Base-by-base conservation (phyloP, 2,888 invertebrate genomes). In the Pandemis heparana region DNA sequence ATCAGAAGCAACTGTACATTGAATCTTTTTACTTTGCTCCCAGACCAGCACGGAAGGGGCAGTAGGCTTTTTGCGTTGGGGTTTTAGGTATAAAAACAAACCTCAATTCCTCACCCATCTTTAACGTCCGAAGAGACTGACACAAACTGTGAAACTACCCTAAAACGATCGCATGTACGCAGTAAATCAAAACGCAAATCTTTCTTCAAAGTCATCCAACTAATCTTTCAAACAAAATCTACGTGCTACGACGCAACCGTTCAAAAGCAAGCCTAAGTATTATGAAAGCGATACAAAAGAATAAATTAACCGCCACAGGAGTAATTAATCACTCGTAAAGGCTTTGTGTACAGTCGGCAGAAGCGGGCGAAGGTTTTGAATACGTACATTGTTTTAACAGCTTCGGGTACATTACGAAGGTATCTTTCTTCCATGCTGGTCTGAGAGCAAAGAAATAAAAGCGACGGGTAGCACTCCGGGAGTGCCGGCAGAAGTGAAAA, bases 241-340 rank as follows among this genome's bases (percentile, higher is more conserved):
- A 48, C 12, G 18, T 0, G 5, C 38, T 18, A 23, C 46, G 48
- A 59, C 59, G 16, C 48, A 64, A 69, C 68, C 48, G 68, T 63
- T 56, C 56, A 38, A 23, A 38, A 32, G 41, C 67, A 63, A 32
- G 59, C 48, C 48, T 38, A 53, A 64, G 63, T 46, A 46, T 69
- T 61, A 59, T 9, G 63, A 67, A 70, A 59, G 32, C 48, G 62
- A 41, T 59, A 77, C 79, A 80, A 80, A 79, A 71, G 80, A 76
- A 77, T 78, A 77, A 78, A 79, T 80, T 79, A 79, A 76, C 76
- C 69, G 66, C 10, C 43, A 16, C 43, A 41, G 14, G 12, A 59
- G 74, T 70, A 74, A 79, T 79, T 79, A 79, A 79, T 79, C 79
- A 79, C 78, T 73, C 62, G 60, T 76, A 75, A 75, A 67, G 60